Base-by-base conservation (phyloP, 2,888 invertebrate species). In the Cerastis leucographa region DNA sequence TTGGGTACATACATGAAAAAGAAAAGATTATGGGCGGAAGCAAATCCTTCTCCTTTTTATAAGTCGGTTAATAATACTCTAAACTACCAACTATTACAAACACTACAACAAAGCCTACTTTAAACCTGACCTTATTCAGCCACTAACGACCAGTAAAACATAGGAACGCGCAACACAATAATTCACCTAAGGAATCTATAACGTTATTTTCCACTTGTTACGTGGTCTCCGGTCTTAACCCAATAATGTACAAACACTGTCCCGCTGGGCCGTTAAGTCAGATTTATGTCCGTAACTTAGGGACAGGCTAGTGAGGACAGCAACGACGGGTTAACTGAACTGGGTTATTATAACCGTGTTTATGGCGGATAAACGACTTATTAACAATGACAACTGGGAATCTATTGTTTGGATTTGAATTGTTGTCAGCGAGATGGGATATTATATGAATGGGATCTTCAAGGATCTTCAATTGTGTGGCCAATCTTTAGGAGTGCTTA, bases 171-270 rank as follows among this genome's bases (percentile, higher is more conserved):
- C 25, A 46, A 42, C n/a, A 61, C 80, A 65, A 86, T 88, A 88
- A 87, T 87, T 86, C 83, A 79, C 81, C 68, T 67, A 56, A 79
- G 80, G 81, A 83, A 81, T 79, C 83, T 84, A 83, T 88, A 88
- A 88, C 80, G 85, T 82, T 84, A 87, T 89, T 87, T 88, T 88
- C 87, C 87, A 85, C 88, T 89, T 88, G 88, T 89, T 88, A 85
- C 81, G 84, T 87, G 80, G 83, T 73, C 78, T 78, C 84, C 87
- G 85, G 89, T 87, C 88, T 90, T 90, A 91, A 91, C 89, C 89
- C 89, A 90, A 91, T 90, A 91, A 90, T 86, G 88, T 87, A 89
- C 89, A 88, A 89, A 90, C 89, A 89, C 81, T 84, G 89, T 90
- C 89, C 89, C 88, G 78, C 81, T 80, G 88, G 87, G 87, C 80